Evolutionary conservation across 1,140 invertebrate genomes (phyloP).

Genomic region (Drosophila nannoptera): DNA sequence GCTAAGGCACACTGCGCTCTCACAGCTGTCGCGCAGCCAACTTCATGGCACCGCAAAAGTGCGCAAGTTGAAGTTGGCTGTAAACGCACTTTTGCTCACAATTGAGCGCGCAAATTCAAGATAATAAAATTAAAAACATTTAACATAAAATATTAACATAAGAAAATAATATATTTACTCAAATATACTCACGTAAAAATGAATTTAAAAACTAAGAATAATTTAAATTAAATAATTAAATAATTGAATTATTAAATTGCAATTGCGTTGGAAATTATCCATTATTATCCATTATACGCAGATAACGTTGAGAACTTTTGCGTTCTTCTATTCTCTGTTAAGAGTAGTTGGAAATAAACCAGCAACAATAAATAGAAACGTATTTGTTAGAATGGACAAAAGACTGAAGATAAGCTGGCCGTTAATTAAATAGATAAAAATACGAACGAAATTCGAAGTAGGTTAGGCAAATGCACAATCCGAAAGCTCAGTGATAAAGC

Average conservation of each 20-base stretch:
- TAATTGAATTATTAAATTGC: too few species aligned
- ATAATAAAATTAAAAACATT: neutral
- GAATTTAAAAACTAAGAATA: too few species aligned
- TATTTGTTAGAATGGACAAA: constrained; percentile 11
- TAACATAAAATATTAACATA: neutral
- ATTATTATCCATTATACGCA: too few species aligned
- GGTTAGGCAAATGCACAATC: neutral
- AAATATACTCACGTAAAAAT: too few species aligned
- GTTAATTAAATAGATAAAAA: constrained; percentile 63
- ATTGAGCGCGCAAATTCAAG: neutral
- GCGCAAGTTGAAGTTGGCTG: neutral
- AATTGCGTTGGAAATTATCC: too few species aligned
- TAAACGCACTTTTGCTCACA: neutral
- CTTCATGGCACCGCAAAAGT: neutral
- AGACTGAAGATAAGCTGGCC: constrained; percentile 39
- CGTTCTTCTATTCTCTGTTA: neutral
- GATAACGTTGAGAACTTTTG: neutral
- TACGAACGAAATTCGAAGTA: neutral
- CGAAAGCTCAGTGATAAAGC: constrained; percentile 28
- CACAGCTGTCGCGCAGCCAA: neutral
- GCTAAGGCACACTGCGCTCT: neutral
- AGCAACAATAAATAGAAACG: constrained; percentile 20
- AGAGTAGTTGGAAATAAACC: neutral
- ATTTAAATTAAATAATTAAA: too few species aligned
- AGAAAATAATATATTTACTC: neutral